A percentile compares a stretch with the other conserved stretches of the same genome.
These are phyloP conservation scores for Gobiocypris rarus DNA, from an alignment of 2,113 vertebrate species.

Conservation along the genomic window DNA sequence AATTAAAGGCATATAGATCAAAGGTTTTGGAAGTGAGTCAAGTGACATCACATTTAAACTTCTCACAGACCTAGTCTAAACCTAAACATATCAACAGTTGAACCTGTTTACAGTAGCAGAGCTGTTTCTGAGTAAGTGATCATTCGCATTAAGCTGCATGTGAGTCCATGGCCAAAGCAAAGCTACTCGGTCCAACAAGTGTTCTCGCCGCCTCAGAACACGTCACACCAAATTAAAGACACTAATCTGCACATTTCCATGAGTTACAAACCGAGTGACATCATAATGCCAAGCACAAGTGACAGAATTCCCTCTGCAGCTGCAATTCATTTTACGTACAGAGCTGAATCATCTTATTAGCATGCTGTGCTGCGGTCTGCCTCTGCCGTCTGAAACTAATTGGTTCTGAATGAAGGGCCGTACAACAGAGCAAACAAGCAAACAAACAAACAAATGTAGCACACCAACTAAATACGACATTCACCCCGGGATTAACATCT, in stretches of 20 bases:
- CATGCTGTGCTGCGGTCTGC: not conserved
- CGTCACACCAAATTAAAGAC: not conserved
- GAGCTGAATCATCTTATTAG: conserved; percentile 35
- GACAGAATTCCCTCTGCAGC: conserved; percentile 10
- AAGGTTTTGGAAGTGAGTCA: not conserved
- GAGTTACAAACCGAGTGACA: not conserved
- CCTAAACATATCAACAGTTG: not conserved
- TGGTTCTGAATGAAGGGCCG: not conserved
- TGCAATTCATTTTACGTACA: conserved; percentile 14
- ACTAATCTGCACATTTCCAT: not conserved
- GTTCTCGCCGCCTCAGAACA: not conserved
- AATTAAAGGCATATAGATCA: too few species aligned
- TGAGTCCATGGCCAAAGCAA: not conserved
- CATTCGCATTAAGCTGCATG: not conserved
- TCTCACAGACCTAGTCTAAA: not conserved
- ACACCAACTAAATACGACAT: not conserved
- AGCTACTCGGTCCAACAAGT: not conserved
- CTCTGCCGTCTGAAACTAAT: not conserved
- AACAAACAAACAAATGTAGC: conserved; percentile 16
- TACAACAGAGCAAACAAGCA: not conserved
- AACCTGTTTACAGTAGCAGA: not conserved
- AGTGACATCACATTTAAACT: not conserved
- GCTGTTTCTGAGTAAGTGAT: not conserved
- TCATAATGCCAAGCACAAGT: not conserved
- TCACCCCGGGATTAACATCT: not conserved